phyloP scores from a whole-genome alignment of 2,888 invertebrate genomes.

The Laothoe populi region DNA sequence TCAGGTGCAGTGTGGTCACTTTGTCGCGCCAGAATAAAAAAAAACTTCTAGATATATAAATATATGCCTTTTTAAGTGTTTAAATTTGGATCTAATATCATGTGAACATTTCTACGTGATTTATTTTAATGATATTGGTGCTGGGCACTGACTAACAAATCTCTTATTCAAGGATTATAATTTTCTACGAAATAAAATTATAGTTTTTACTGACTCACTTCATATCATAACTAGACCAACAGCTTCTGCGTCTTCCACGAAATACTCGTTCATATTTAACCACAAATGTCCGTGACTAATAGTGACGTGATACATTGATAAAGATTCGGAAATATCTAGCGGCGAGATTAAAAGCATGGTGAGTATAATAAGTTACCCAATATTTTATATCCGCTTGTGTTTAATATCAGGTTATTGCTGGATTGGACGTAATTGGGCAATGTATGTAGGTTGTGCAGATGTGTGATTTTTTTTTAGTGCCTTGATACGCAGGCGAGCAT shows the following conservation, averaged over 20 bases:
- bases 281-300: conserved; percentile 55
- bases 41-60: too few relatives aligned
- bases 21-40: too few relatives aligned
- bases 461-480: too few relatives aligned
- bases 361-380: conserved; percentile 56
- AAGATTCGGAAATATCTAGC: conserved; percentile 49
- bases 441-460: not conserved
- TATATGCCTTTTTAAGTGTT: too few relatives aligned
- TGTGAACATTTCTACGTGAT: too few relatives aligned
- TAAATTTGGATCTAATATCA: too few relatives aligned
- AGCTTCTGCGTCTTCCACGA: conserved; percentile 39
- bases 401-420: conserved; percentile 4
- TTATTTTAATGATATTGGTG: not conserved
- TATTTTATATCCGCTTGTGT: conserved; percentile 53
- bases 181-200: not conserved
- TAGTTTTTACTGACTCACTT: not conserved
- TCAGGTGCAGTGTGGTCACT: too few relatives aligned
- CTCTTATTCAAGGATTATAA: not conserved
- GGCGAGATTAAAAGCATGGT: conserved; percentile 48
- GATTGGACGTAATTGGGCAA: not conserved
- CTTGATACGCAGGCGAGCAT: too few relatives aligned
- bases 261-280: conserved; percentile 36
- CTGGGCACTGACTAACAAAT: not conserved
- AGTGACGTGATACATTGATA: conserved; percentile 56
- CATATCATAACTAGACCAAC: conserved; percentile 3